Base-by-base conservation (phyloP, 2,797 vertebrate genomes). In the Rhinophrynus dorsalis region DNA sequence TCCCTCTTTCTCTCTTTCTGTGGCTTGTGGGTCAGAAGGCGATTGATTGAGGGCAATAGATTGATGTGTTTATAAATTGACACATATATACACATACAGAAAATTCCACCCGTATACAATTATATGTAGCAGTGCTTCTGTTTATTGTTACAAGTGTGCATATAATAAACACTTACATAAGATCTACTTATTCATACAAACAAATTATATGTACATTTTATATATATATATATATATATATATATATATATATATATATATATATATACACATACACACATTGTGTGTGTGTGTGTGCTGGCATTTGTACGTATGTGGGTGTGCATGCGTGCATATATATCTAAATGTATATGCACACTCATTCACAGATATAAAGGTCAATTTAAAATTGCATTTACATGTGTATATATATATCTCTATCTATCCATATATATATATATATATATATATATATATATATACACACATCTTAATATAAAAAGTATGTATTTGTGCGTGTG, bases 1-100 rank as follows among this genome's bases (percentile, higher is more conserved):
- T 72, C 74, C 70, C 75, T 77, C 75, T 75, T 78, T 75, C 78
- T 75, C 55, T 68, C 55, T 60, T 68, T 68, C 51, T 73, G 69
- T 73, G 69, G 69, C 69, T 73, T 73, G 69, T 73, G 62, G 69
- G 69, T 67, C 71, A 67, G 56, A 68, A 68, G 65, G 72, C 57
- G 67, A 68, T 57, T 67, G 72, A 63, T 63, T 67, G 62, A 73
- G 69, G 45, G 61, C 33, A 65, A 26, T 59, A 65, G 45, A 73
- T 73, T 52, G 61, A 15, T 44, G 59, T 73, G 44, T 73, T 65
- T 42, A 73, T 38, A 73, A 51, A 65, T 51, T 58, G 61, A 45
- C 35, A 73, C 35, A 66, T 51, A 58, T 61, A 61, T 48, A 67
- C 9, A 3, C n/a, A 24, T 24, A 17, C 24, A 40, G 37, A 27